Percentiles rank a stretch among this genome's conserved stretches.
These are phyloP conservation scores for Macquaria ambigua DNA, from an alignment of 2,113 vertebrate genomes.

Conservation along the genomic window DNA sequence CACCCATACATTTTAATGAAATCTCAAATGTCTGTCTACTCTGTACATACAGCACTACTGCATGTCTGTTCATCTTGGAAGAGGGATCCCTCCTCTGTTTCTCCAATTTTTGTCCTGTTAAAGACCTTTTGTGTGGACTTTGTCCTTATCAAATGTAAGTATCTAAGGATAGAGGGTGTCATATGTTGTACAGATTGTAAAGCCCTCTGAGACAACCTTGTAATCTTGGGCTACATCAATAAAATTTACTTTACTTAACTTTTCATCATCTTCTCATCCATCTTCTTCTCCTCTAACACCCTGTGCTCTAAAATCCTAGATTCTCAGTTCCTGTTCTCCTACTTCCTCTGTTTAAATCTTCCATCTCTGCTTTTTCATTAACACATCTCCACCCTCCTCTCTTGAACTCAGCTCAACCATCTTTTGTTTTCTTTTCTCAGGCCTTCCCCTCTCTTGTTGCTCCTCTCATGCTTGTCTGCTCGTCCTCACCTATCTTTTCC, in stretches of 20 bases:
- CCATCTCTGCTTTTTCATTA: conserved; percentile 4
- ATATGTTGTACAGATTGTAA: background rate
- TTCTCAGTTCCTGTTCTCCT: background rate
- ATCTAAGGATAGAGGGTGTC: background rate
- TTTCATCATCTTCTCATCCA: background rate
- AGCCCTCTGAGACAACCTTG: background rate
- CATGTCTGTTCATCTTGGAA: background rate
- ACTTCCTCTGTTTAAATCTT: background rate
- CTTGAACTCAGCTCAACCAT: conserved; percentile 13
- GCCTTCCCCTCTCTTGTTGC: conserved; percentile 29
- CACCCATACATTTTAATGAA: too few relatives aligned
- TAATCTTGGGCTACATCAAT: background rate
- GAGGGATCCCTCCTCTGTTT: background rate
- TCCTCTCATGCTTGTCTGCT: conserved; percentile 32
- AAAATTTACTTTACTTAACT: background rate
- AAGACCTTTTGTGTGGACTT: background rate
- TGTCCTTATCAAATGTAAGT: background rate
- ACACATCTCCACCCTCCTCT: conserved; percentile 33
- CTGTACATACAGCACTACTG: background rate
- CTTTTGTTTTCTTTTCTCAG: conserved; percentile 41
- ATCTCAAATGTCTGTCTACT: background rate
- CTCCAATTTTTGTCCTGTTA: background rate
- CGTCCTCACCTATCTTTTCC: conserved; percentile 40
- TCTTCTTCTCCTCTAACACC: background rate
- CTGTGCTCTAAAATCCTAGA: background rate